Conservation (phyloP, 2,113 vertebrate species). For the Takifugu flavidus region DNA sequence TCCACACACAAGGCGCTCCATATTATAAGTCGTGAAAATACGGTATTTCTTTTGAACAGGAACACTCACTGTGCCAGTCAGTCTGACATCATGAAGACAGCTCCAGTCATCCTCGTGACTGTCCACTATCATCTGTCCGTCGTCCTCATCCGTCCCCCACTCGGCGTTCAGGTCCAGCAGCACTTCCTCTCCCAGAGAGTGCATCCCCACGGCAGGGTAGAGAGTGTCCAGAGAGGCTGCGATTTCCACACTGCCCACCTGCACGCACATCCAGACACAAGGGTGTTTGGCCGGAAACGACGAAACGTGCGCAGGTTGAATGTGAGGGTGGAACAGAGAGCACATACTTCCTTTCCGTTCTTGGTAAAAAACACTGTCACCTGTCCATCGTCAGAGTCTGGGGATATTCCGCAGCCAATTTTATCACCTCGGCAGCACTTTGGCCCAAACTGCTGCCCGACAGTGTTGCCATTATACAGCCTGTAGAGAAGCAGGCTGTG, state of each 20-base stretch:
- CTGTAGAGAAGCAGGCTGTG: constrained; percentile 57
- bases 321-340: not conserved
- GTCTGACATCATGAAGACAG: constrained; percentile 85
- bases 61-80: constrained; percentile 82
- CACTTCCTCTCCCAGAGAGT: constrained; percentile 90
- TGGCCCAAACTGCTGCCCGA: constrained; percentile 91
- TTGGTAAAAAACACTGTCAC: constrained; percentile 94
- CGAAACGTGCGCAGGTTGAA: not conserved
- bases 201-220: constrained; percentile 91
- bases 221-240: constrained; percentile 83
- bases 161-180: constrained; percentile 86
- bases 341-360: constrained; percentile 87
- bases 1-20: too few relatives aligned
- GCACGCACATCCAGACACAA: constrained; percentile 13
- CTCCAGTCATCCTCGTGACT: constrained; percentile 92
- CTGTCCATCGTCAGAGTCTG: constrained; percentile 83
- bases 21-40: too few relatives aligned
- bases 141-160: constrained; percentile 83
- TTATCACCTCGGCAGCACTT: constrained; percentile 91
- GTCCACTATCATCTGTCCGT: constrained; percentile 92
- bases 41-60: not conserved
- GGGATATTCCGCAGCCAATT: constrained; percentile 89
- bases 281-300: not conserved
- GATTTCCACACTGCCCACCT: constrained; percentile 80
- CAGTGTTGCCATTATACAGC: constrained; percentile 88